These are phyloP conservation scores for Pheosia tremula DNA, from an alignment of 2,888 invertebrate genomes.

Conservation along the genomic window DNA sequence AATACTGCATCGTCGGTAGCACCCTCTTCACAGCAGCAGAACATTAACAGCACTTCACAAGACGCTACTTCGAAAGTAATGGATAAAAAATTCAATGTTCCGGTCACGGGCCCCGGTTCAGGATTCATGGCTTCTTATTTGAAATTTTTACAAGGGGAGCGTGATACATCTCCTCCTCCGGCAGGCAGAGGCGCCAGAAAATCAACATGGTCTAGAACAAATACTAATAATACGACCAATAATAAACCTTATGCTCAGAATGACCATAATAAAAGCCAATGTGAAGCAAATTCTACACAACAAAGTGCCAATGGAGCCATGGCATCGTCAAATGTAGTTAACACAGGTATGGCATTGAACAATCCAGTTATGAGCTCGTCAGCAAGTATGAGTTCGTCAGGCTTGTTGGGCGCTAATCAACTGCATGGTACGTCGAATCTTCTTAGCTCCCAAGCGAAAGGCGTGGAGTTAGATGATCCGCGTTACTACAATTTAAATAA, in stretches of 20 bases:
- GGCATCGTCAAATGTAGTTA: slow-evolving; percentile 64
- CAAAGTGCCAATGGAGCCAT: slow-evolving; percentile 77
- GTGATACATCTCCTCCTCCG: slow-evolving; percentile 92
- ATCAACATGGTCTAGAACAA: slow-evolving; percentile 86
- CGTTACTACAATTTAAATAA: slow-evolving; percentile 90
- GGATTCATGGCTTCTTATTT: slow-evolving; percentile 95
- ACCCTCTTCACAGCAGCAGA: slow-evolving; percentile 81
- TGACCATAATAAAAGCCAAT: slow-evolving; percentile 69
- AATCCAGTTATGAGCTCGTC: slow-evolving; percentile 69
- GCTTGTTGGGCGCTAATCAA: slow-evolving; percentile 77
- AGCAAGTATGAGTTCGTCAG: slow-evolving; percentile 67
- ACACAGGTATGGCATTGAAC: slow-evolving; percentile 67
- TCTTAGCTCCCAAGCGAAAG: slow-evolving; percentile 66
- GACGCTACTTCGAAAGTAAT: slow-evolving; percentile 79
- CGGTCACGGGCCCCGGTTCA: slow-evolving; percentile 86
- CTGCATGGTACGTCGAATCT: slow-evolving; percentile 68
- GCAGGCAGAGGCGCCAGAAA: slow-evolving; percentile 87
- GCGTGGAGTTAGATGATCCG: slow-evolving; percentile 87
- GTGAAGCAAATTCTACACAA: slow-evolving; percentile 65
- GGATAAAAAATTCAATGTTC: slow-evolving; percentile 86
- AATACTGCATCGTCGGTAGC: slow-evolving; percentile 80
- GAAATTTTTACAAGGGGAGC: slow-evolving; percentile 93
- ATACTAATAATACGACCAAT: slow-evolving; percentile 68
- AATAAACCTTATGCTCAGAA: slow-evolving; percentile 68
- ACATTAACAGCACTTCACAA: slow-evolving; percentile 77